These are phyloP conservation scores for Lepus oiostolus DNA, from an alignment of 2,797 vertebrate species.

Conservation along the genomic window DNA sequence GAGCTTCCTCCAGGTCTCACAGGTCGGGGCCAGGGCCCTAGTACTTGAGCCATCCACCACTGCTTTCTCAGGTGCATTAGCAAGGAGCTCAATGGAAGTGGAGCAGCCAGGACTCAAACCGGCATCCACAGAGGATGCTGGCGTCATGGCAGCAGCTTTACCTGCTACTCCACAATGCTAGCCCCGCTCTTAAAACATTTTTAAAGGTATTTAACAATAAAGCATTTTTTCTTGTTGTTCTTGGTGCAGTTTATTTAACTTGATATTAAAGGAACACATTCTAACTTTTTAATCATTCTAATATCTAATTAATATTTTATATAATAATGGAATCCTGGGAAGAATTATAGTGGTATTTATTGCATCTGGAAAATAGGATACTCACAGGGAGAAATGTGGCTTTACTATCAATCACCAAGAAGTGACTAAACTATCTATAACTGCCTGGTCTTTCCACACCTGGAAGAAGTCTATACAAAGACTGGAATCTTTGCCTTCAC, in stretches of 20 bases:
- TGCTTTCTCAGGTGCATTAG: no score
- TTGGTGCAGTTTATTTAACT: constrained; percentile 1
- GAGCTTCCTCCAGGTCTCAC: no score
- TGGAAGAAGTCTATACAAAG: constrained; percentile 26
- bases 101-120: no score
- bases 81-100: no score
- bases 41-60: no score
- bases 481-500: neutral
- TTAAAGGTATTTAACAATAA: constrained; percentile 44
- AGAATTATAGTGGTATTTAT: constrained; percentile 27
- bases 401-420: neutral
- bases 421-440: constrained; percentile 3
- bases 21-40: no score
- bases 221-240: constrained; percentile 51
- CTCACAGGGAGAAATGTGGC: neutral
- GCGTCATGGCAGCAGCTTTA: no score
- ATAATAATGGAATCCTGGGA: constrained; percentile 36
- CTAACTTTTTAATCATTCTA: constrained; percentile 52
- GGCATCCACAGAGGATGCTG: no score
- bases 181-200: neutral
- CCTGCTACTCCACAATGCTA: no score
- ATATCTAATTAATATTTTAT: constrained; percentile 43
- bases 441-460: neutral
- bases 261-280: constrained; percentile 46
- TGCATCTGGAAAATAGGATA: neutral